Evolutionary conservation across 2,888 invertebrate species (phyloP).

Genomic region (Andrena flavipes): DNA sequence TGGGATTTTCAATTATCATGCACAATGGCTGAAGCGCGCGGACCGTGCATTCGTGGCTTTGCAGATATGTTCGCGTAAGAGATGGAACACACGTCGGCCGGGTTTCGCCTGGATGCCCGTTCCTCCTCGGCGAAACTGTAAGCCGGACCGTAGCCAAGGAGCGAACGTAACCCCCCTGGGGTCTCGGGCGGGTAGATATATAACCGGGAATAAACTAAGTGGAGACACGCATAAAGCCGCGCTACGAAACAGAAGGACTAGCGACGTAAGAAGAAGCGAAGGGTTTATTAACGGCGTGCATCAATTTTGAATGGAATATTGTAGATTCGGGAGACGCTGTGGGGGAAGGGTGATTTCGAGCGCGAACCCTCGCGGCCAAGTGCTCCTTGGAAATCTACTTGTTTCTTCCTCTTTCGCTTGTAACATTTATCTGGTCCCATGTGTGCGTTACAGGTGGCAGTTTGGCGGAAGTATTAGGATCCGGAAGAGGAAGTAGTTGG

Average conservation of each 20-base stretch:
- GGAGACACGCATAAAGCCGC: constrained; percentile 51
- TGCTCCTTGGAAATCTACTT: background rate
- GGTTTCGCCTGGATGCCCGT: constrained; percentile 30
- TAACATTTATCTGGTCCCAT: no score
- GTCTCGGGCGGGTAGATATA: constrained; percentile 45
- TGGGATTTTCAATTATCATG: constrained; percentile 78
- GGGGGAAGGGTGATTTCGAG: background rate
- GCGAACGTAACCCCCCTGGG: constrained; percentile 48
- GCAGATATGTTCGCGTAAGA: constrained; percentile 66
- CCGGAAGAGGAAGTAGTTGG: no score
- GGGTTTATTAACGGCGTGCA: constrained; percentile 69
- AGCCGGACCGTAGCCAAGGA: constrained; percentile 52
- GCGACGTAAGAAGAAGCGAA: constrained; percentile 43
- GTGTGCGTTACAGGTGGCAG: no score
- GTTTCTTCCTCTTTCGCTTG: background rate
- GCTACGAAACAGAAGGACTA: constrained; percentile 19
- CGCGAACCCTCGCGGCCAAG: background rate
- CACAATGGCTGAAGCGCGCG: constrained; percentile 72
- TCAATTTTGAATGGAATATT: constrained; percentile 79
- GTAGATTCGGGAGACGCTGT: constrained; percentile 68
- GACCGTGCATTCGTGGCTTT: constrained; percentile 68
- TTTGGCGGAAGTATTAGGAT: no score
- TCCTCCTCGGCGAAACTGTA: constrained; percentile 1
- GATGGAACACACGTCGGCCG: constrained; percentile 55
- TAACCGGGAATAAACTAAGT: constrained; percentile 51